Evolutionary conservation across 2,888 invertebrate species (phyloP).

Genomic region (Drosophila infuscata): DNA sequence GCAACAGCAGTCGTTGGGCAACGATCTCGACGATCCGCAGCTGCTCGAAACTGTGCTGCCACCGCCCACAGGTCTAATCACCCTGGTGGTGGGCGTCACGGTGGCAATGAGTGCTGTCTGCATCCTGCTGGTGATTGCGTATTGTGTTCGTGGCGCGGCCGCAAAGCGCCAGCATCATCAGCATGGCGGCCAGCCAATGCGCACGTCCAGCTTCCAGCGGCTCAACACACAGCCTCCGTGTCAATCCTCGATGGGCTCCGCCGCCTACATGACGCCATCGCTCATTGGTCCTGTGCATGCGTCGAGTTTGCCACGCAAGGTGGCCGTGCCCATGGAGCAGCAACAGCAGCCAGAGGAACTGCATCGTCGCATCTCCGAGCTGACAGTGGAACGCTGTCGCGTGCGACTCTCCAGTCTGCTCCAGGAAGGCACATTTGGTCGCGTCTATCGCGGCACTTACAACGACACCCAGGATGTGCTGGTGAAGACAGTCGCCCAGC

Average conservation of each 20-base stretch:
- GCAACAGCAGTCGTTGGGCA: constrained; percentile 24
- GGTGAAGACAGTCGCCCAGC: constrained; percentile 96
- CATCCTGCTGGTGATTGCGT: constrained; percentile 82
- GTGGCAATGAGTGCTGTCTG: constrained; percentile 83
- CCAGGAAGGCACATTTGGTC: constrained; percentile 95
- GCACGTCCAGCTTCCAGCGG: constrained; percentile 85
- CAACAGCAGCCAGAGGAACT: constrained; percentile 83
- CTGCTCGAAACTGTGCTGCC: constrained; percentile 82
- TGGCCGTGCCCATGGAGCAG: constrained; percentile 72
- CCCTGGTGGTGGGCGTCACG: constrained; percentile 83
- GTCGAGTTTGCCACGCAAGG: constrained; percentile 82
- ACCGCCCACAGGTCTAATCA: constrained; percentile 83
- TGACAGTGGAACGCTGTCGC: constrained; percentile 88
- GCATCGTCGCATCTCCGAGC: constrained; percentile 85
- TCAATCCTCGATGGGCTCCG: constrained; percentile 70
- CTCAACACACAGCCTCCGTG: constrained; percentile 83
- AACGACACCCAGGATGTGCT: constrained; percentile 91
- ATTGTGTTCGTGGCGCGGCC: constrained; percentile 84
- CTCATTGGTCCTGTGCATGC: constrained; percentile 82
- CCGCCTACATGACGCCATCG: constrained; percentile 83
- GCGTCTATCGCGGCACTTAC: constrained; percentile 92
- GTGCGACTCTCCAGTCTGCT: constrained; percentile 91
- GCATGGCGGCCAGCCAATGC: constrained; percentile 83
- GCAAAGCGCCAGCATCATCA: constrained; percentile 83
- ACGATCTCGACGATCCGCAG: constrained; percentile 81